Percentiles rank a stretch among this genome's conserved stretches.
phyloP scores from a whole-genome alignment of 2,113 vertebrate genomes.

The Gymnogyps californianus region DNA sequence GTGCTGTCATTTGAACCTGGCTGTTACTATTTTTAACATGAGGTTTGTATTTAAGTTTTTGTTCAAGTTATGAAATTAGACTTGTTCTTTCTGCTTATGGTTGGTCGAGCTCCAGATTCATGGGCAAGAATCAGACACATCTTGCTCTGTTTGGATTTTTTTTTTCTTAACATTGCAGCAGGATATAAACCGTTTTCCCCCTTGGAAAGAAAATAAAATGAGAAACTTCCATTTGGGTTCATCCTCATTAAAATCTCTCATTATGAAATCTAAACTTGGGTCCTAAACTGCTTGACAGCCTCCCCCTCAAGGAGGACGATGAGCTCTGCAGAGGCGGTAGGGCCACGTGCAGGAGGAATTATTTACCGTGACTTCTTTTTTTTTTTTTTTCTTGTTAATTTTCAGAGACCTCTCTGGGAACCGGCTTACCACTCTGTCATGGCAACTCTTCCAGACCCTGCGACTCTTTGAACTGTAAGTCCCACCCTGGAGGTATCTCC shows the following conservation, averaged over 20 bases:
- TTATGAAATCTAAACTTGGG: not conserved
- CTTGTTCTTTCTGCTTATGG: not conserved
- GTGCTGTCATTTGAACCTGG: not conserved
- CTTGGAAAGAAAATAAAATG: not conserved
- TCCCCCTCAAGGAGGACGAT: not conserved
- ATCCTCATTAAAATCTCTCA: constrained; percentile 11
- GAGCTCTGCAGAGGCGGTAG: not conserved
- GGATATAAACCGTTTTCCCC: not conserved
- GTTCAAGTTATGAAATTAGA: not conserved
- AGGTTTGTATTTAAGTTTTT: not conserved
- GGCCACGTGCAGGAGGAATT: not conserved
- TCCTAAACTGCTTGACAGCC: not conserved
- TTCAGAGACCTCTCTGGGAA: constrained; percentile 96
- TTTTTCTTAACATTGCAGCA: not conserved
- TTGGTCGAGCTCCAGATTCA: not conserved
- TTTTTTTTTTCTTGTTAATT: constrained; percentile 16
- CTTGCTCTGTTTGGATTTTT: not conserved
- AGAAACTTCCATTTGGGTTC: not conserved
- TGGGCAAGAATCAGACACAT: not conserved
- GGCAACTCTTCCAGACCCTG: constrained; percentile 97
- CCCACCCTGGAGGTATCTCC: not conserved
- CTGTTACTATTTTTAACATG: not conserved
- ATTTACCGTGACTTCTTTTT: not conserved
- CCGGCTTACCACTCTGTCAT: constrained; percentile 91
- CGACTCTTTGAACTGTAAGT: constrained; percentile 97